Base-by-base conservation (phyloP, 1,140 invertebrate species). In the Psilanteris sp. region DNA sequence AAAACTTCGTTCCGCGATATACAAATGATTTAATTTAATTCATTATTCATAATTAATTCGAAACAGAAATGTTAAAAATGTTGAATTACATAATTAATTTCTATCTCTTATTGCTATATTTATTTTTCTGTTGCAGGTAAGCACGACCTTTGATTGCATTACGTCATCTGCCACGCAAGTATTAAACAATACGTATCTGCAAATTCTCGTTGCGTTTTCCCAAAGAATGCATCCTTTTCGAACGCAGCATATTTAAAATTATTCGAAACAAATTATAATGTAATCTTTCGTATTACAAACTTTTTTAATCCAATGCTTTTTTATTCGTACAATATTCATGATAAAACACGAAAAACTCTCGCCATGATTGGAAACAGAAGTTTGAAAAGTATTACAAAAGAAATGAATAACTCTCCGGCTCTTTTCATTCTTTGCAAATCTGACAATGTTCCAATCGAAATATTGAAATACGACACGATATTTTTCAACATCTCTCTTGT, bases 111-210 rank as follows among this genome's bases (percentile, higher is more conserved):
- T n/a, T n/a, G n/a, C n/a, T n/a, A n/a, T n/a, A n/a, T n/a, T n/a
- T n/a, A n/a, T 26, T 34, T 62, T 46, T 70, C 22, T 71, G 55
- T 71, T 71, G 31, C 55, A 61, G 55, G 55, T 71, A 62, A 71
- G 67, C 55, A 52, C 24, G 2, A 37, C 1, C n/a, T 13, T n/a
- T 18, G 8, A 61, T 4, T n/a, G n/a, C n/a, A n/a, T n/a, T n/a
- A n/a, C n/a, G n/a, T n/a, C 8, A 11, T 36, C 27, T 46, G 9
- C 8, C 18, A 15, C 8, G 55, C 41, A 59, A 44, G 41, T 46
- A 44, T 15, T 16, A n/a, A n/a, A n/a, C n/a, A n/a, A n/a, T n/a
- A n/a, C n/a, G n/a, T n/a, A n/a, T n/a, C n/a, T n/a, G n/a, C n/a
- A n/a, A n/a, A n/a, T n/a, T n/a, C n/a, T n/a, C n/a, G n/a, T n/a